Percentiles rank a stretch among this genome's conserved stretches.
phyloP scores from a whole-genome alignment of 2,797 vertebrate species.

The Hoplostethus mediterraneus region DNA sequence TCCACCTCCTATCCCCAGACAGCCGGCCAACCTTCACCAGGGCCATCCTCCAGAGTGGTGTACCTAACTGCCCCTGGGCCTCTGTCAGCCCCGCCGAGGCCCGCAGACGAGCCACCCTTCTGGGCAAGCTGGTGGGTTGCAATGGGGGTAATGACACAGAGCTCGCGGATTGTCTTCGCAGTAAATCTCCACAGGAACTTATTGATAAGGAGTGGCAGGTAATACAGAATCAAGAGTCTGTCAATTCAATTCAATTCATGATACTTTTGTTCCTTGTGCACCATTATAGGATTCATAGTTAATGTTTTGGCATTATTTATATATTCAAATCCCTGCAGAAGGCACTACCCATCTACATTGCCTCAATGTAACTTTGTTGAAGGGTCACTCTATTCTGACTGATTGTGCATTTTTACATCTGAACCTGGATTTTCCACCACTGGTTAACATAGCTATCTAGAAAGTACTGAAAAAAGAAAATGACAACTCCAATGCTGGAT shows the following conservation, averaged over 20 bases:
- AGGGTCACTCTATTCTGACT: too few species aligned
- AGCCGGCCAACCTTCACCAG: slow-evolving; percentile 89
- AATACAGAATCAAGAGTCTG: background rate
- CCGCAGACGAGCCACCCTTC: slow-evolving; percentile 84
- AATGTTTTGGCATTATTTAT: too few species aligned
- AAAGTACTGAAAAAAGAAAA: too few species aligned
- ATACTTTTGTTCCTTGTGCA: too few species aligned
- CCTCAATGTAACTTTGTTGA: too few species aligned
- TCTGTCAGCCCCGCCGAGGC: slow-evolving; percentile 88
- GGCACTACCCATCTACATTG: too few species aligned
- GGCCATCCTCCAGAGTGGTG: slow-evolving; percentile 91
- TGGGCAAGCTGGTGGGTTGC: slow-evolving; percentile 88
- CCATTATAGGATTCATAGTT: too few species aligned
- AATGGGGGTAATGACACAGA: slow-evolving; percentile 88
- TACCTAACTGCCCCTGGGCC: slow-evolving; percentile 93
- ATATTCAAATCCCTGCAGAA: too few species aligned
- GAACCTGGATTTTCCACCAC: too few species aligned
- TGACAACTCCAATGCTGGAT: too few species aligned
- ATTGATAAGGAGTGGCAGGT: slow-evolving; percentile 91
- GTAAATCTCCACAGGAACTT: slow-evolving; percentile 85
- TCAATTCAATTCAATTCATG: background rate
- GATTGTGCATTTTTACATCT: too few species aligned
- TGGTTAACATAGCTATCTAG: too few species aligned
- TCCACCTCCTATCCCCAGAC: slow-evolving; percentile 89
- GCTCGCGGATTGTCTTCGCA: slow-evolving; percentile 87